phyloP scores from a whole-genome alignment of 2,888 invertebrate genomes.

The Chloromyia formosa region DNA sequence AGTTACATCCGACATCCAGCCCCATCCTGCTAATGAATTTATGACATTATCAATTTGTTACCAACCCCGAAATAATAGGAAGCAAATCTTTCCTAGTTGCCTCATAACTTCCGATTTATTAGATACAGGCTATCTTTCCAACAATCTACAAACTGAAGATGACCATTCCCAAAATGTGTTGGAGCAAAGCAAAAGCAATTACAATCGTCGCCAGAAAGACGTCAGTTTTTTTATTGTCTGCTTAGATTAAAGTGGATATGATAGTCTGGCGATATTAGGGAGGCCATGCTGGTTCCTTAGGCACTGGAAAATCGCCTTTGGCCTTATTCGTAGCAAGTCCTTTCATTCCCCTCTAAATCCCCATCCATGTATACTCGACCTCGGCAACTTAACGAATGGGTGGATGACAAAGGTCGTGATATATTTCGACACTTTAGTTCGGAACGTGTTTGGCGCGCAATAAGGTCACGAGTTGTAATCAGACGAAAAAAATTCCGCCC shows the following conservation, averaged over 20 bases:
- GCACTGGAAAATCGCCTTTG: neutral
- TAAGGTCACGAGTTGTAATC: constrained; percentile 32
- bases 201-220: neutral
- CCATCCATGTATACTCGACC: neutral
- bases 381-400: constrained; percentile 19
- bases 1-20: too few relatives aligned
- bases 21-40: too few relatives aligned
- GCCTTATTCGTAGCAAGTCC: neutral
- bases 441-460: constrained; percentile 16
- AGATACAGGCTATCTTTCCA: neutral
- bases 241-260: neutral
- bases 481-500: neutral
- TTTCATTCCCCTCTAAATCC: neutral
- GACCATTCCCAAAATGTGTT: neutral
- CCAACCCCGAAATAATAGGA: constrained; percentile 5
- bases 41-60: too few relatives aligned
- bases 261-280: too few relatives aligned
- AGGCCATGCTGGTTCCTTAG: neutral
- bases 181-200: neutral
- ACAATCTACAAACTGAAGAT: neutral
- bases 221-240: neutral
- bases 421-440: constrained; percentile 34
- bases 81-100: constrained; percentile 16
- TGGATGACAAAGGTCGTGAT: constrained; percentile 41
- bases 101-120: constrained; percentile 23